These are phyloP conservation scores for Falcunculus frontatus DNA, from an alignment of 2,113 vertebrate species.

Conservation along the genomic window DNA sequence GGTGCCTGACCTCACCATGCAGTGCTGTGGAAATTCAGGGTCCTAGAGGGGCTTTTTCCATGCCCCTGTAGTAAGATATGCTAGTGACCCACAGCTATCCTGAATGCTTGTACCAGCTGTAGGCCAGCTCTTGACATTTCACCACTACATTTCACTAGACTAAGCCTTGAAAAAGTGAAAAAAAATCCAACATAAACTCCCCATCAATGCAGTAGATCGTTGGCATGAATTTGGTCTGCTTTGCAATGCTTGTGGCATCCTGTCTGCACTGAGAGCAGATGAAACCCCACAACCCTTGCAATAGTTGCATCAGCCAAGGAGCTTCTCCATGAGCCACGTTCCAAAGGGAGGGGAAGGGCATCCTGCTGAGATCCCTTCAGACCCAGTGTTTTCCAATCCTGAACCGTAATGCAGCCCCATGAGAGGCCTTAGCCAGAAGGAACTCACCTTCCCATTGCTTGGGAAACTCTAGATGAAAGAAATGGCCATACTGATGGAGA, in stretches of 20 bases:
- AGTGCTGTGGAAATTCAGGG: neutral
- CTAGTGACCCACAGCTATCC: neutral
- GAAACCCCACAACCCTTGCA: neutral
- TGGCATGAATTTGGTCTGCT: neutral
- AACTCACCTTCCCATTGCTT: neutral
- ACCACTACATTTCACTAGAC: neutral
- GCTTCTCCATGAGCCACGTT: neutral
- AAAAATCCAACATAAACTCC: neutral
- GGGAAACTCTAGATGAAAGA: neutral
- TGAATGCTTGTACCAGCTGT: neutral
- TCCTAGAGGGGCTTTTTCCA: neutral
- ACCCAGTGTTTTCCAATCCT: neutral
- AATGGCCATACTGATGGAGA: neutral
- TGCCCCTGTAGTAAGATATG: neutral
- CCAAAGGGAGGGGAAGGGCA: slow-evolving; percentile 23
- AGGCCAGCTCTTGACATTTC: slow-evolving; percentile 30
- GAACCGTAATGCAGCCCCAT: neutral
- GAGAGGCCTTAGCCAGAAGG: slow-evolving; percentile 3
- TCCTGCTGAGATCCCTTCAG: neutral
- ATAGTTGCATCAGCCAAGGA: slow-evolving; percentile 21
- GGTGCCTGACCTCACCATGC: neutral
- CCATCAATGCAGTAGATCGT: neutral
- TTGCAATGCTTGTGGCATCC: neutral
- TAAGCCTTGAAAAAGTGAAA: neutral
- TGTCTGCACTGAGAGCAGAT: neutral